Evolutionary conservation across 2,888 invertebrate species (phyloP).

Genomic region (Chymomyza caudatula): DNA sequence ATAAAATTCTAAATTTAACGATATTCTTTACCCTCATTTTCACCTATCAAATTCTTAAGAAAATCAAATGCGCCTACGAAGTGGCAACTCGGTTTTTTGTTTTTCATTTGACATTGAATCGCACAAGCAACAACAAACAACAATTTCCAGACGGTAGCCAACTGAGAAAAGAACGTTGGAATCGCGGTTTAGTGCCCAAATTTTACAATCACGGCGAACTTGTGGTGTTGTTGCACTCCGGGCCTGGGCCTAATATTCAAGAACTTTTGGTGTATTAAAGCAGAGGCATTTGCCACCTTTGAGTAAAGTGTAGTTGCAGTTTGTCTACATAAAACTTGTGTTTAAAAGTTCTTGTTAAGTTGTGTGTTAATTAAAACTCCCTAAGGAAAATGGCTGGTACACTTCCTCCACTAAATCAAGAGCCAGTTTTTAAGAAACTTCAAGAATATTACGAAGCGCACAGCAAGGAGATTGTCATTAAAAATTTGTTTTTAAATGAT

Average conservation of each 20-base stretch:
- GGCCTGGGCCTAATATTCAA: constrained; percentile 38
- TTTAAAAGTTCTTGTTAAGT: constrained; percentile 43
- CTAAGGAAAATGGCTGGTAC: constrained; percentile 65
- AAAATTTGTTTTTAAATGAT: constrained; percentile 89
- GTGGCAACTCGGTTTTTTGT: constrained; percentile 66
- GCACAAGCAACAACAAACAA: constrained; percentile 3
- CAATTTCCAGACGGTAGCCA: constrained; percentile 56
- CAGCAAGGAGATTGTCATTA: constrained; percentile 88
- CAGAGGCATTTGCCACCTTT: constrained; percentile 16
- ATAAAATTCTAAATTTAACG: not conserved
- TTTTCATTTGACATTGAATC: constrained; percentile 79
- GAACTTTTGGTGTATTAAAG: constrained; percentile 9
- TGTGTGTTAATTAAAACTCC: constrained; percentile 41
- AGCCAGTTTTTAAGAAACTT: constrained; percentile 86
- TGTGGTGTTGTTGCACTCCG: constrained; percentile 40
- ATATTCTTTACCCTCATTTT: not conserved
- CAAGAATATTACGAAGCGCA: constrained; percentile 85
- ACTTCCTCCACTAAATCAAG: constrained; percentile 81
- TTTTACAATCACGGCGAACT: constrained; percentile 44
- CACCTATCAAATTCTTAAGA: not conserved
- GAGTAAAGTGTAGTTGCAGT: constrained; percentile 52
- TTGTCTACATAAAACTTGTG: constrained; percentile 25
- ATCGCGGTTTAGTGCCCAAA: constrained; percentile 33
- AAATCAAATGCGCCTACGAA: constrained; percentile 11
- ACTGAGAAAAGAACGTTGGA: constrained; percentile 54